Evolutionary conservation across 2,888 invertebrate species (phyloP), one percentile per base, ranked within the genome.

Genomic region (Aelia acuminata): DNA sequence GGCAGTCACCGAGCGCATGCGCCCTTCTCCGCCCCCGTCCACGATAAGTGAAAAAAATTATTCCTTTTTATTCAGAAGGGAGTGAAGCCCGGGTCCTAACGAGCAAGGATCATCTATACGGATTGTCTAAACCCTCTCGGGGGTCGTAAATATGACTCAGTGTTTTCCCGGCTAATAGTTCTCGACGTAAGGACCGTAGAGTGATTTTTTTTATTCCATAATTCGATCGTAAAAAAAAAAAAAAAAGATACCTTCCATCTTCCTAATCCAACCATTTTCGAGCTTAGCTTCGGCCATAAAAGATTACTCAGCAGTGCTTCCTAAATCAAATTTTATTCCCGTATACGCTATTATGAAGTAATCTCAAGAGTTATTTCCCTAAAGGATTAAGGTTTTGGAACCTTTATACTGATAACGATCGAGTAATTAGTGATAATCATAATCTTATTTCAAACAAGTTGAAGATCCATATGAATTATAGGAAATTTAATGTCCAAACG

Each of bases 161-260:
- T 43, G 43, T 47, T 80, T 47, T 39, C 80, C 43, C 22, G 43
- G 43, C 13, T 80, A 80, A 47, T 80, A 80, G 43, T 80, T 80
- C 80, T 80, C 11, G n/a, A n/a, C 22, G 39, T 47, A 47, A n/a
- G 43, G 80, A n/a, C 80, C 13, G n/a, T 13, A 1, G n/a, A n/a
- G 80, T 80, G 80, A 47, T 80, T 80, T 80, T 80, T 80, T 80
- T 80, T 80, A n/a, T 80, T 80, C 43, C 43, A 80, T 80, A 43
- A 80, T 43, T 80, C 15, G 31, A 20, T 4, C 31, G 31, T 26
- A 57, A n/a, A 53, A 53, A 31, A 70, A 7, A 70, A 35, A 18
- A 35, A 31, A 0, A 15, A 70, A 80, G 39, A 43, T 80, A 80
- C 43, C 22, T 80, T 80, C 80, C 43, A 80, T 80, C 43, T 47